Percentiles rank a stretch among this genome's conserved stretches.
Evolutionary conservation across 2,113 vertebrate genomes (phyloP).

Genomic region (Chaetura pelagica): DNA sequence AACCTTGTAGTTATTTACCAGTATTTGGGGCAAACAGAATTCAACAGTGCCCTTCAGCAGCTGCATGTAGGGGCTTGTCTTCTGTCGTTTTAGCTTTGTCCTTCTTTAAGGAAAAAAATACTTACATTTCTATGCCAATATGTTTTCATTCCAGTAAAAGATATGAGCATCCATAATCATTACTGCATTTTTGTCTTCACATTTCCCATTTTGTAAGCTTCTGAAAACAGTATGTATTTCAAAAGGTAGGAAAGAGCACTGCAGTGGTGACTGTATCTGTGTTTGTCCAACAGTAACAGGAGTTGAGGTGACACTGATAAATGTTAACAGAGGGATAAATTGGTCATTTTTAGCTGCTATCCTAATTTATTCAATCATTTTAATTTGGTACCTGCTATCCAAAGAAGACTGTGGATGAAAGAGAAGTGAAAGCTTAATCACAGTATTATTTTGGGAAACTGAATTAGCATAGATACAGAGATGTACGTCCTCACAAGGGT

Average conservation of each 20-base stretch:
- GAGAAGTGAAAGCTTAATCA: not conserved
- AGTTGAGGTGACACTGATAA: not conserved
- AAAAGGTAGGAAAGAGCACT: not conserved
- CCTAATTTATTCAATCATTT: not conserved
- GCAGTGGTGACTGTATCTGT: not conserved
- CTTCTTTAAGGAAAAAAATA: not conserved
- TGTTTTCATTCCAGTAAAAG: not conserved
- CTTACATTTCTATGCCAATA: not conserved
- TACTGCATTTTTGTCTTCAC: not conserved
- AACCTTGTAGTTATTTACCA: not conserved
- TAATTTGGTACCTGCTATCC: not conserved
- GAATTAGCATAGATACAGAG: not conserved
- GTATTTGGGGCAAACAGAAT: not conserved
- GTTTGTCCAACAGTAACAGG: not conserved
- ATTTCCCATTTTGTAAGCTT: not conserved
- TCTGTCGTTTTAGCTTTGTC: not conserved
- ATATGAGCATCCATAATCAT: not conserved
- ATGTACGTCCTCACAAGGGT: not conserved
- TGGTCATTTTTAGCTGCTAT: not conserved
- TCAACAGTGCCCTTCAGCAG: not conserved
- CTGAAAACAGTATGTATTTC: not conserved
- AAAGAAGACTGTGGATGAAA: not conserved
- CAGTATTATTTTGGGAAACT: not conserved
- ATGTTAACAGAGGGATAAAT: not conserved
- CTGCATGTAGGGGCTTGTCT: not conserved